Conservation (phyloP, 2,888 invertebrate species). For the Carterocephalus palaemon region DNA sequence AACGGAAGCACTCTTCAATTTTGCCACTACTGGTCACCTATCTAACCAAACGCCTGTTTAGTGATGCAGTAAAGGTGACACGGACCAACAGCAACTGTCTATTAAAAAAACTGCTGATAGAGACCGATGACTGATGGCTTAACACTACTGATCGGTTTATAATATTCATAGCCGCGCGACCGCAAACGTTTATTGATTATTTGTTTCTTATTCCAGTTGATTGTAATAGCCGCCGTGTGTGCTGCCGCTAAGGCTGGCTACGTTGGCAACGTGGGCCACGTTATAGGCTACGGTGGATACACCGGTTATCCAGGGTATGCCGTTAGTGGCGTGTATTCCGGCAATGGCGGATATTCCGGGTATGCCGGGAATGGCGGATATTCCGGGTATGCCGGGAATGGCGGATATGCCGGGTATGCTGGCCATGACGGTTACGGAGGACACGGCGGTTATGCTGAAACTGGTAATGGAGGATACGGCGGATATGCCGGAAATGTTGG, state of each 20-base stretch:
- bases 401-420: conserved; percentile 19
- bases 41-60: too few species aligned
- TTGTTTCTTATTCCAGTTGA: conserved; percentile 45
- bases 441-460: conserved; percentile 34
- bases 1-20: too few species aligned
- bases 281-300: conserved; percentile 37
- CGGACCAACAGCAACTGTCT: too few species aligned
- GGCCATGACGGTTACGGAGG: conserved; percentile 29
- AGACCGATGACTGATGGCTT: too few species aligned
- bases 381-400: conserved; percentile 25
- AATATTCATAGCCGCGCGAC: too few species aligned
- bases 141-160: too few species aligned
- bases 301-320: conserved; percentile 25
- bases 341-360: conserved; percentile 29
- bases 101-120: too few species aligned
- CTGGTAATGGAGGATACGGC: too few species aligned
- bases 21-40: too few species aligned
- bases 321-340: conserved; percentile 19
- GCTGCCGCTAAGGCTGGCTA: conserved; percentile 54
- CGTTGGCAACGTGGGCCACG: conserved; percentile 49
- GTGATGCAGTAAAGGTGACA: too few species aligned
- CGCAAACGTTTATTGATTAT: too few species aligned
- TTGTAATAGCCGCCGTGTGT: conserved; percentile 49
- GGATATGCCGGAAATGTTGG: conserved; percentile 35
- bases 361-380: conserved; percentile 38